phyloP scores from a whole-genome alignment of 2,113 vertebrate genomes.

The Limanda limanda region DNA sequence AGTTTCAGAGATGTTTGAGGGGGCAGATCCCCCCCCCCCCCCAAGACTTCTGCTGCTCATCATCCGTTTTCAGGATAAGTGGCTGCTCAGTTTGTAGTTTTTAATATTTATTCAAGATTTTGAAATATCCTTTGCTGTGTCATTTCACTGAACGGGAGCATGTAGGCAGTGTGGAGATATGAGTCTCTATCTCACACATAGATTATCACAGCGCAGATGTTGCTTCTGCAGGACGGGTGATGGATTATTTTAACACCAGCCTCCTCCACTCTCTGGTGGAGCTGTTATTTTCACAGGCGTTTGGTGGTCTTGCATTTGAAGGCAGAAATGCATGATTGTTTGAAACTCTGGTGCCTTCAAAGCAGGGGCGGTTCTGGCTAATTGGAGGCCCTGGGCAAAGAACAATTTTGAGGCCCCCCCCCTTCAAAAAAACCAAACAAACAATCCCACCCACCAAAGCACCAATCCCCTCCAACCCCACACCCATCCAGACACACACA shows the following conservation, averaged over 20 bases:
- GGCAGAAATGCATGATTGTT: too few species aligned
- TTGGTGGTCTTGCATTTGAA: not conserved
- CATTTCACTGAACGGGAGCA: not conserved
- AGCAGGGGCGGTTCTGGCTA: too few species aligned
- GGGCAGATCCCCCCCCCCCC: not conserved
- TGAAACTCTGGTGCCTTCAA: too few species aligned
- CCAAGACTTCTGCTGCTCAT: not conserved
- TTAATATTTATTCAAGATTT: not conserved
- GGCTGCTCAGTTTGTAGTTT: not conserved
- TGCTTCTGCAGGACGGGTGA: not conserved
- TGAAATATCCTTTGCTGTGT: not conserved
- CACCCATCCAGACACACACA: too few species aligned
- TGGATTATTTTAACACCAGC: not conserved
- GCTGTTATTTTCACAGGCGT: not conserved
- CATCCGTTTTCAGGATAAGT: not conserved
- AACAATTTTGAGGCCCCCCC: too few species aligned
- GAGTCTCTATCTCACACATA: not conserved
- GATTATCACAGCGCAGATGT: not conserved
- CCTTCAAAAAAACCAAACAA: too few species aligned
- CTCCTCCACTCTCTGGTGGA: not conserved
- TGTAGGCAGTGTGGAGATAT: not conserved
- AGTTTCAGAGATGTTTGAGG: constrained; percentile 12
- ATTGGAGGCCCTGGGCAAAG: too few species aligned
- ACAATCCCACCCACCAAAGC: too few species aligned
- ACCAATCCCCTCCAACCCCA: too few species aligned